Base-by-base conservation (phyloP, 2,797 vertebrate genomes). In the Chloroceryle amazona region DNA sequence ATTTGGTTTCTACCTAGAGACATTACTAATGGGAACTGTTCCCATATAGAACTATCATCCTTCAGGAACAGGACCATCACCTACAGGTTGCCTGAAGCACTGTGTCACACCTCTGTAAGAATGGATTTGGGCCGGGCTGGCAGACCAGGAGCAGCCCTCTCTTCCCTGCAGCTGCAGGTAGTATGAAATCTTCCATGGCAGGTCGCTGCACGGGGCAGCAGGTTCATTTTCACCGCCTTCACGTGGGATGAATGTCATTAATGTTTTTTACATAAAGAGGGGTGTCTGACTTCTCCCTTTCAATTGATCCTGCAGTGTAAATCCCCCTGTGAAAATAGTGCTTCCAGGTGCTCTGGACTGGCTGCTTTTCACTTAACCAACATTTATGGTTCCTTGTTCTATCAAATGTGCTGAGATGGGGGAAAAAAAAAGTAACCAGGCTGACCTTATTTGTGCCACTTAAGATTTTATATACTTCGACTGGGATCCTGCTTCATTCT, bases 401-500 rank as follows among this genome's bases (percentile, higher is more conserved):
- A 87, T 8, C 33, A 94, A 90, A 89, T 81, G 57, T 79, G 44
- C 82, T 92, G 93, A 92, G 74, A 71, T 54, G 46, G 46, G 41
- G 11, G 37, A 9, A 47, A 72, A 93, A 93, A 81, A 86, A 91
- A n/a, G 61, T 68, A 81, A 88, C 49, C 47, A 66, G 51, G 44
- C 35, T 89, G 90, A 89, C 70, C 88, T 97, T 95, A 94, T 74
- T 95, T 93, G 70, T 85, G 66, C 58, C 78, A 81, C 79, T 96
- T 93, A 85, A 91, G 79, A 76, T 92, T 93, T 94, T 78, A 94
- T 83, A 83, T 16, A 81, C 49, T 97, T 92, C 20, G 14, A 78
- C 90, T 76, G 87, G 62, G 70, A 70, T 96, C 73, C 60, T 81
- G 78, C 68, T 93, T 90, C 81, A 74, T 67, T 67, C 61, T 37